Percentiles rank a stretch among this genome's conserved stretches.
Evolutionary conservation across 2,888 invertebrate species (phyloP).

Genomic region (Apamea crenata): DNA sequence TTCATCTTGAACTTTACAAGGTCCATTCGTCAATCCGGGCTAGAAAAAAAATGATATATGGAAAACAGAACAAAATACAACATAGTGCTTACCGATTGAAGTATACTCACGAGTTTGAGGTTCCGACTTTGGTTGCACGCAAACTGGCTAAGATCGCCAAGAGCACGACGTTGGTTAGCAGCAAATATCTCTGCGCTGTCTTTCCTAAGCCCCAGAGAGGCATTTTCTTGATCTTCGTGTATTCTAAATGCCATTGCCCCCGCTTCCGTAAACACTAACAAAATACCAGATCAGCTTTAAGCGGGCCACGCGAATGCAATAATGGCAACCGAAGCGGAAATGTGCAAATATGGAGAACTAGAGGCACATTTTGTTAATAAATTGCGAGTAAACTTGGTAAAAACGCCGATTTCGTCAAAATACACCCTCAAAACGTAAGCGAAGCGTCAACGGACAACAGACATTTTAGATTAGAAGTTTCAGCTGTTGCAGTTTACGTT

Average conservation of each 20-base stretch:
- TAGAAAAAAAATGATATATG: constrained; percentile 68
- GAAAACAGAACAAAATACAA: constrained; percentile 39
- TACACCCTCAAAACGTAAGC: constrained; percentile 82
- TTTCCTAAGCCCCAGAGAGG: constrained; percentile 88
- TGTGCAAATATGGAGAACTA: constrained; percentile 68
- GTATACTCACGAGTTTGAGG: constrained; percentile 88
- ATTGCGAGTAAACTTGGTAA: constrained; percentile 78
- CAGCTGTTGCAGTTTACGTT: constrained; percentile 88
- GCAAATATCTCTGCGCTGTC: constrained; percentile 87
- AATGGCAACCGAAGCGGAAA: constrained; percentile 76
- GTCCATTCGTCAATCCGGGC: constrained; percentile 86
- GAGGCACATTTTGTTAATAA: constrained; percentile 78
- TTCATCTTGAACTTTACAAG: constrained; percentile 88
- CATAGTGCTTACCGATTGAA: constrained; percentile 25
- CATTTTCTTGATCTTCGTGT: constrained; percentile 95
- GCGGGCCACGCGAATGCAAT: constrained; percentile 73
- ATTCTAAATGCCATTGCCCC: constrained; percentile 93
- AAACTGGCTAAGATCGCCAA: constrained; percentile 91
- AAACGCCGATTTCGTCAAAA: constrained; percentile 72
- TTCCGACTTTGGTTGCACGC: constrained; percentile 89
- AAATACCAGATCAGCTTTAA: constrained; percentile 73
- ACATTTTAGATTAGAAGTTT: constrained; percentile 84
- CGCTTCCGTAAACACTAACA: constrained; percentile 84
- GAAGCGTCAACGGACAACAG: constrained; percentile 88
- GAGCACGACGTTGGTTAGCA: constrained; percentile 91